Evolutionary conservation across 1,140 invertebrate genomes (phyloP), one percentile per base, ranked within the genome.

Genomic region (Lordiphosa collinella): DNA sequence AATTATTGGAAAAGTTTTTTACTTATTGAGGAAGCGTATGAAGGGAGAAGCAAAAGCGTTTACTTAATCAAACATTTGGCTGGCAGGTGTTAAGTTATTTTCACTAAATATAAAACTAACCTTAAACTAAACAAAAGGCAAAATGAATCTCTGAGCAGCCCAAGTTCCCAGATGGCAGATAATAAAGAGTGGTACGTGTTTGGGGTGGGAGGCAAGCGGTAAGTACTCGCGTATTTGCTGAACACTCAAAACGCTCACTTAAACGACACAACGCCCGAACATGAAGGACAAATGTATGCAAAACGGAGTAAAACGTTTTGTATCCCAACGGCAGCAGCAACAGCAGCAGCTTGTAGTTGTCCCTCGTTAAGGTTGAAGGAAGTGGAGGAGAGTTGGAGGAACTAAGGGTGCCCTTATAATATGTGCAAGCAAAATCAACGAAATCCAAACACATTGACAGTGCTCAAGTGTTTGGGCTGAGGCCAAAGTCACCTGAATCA

Each of bases 391-490:
- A 25, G 22, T 7, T 25, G 22, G 5, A 1, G 6, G 22, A 25
- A 7, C 5, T 22, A 37, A 5, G 13, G 18, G 31, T 8, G 44
- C 41, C 35, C 14, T 50, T 51, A 62, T 73, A 67, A 59, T 56
- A 54, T 43, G 47, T 40, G 38, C 58, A 54, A 64, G 52, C 55
- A 29, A 64, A 75, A 75, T 75, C 71, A 64, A 57, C 49, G 66
- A 70, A 76, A 76, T 62, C 62, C 73, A 76, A 76, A 76, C 61
- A 71, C 72, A 76, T 76, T 76, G 73, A 62, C 61, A 62, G 56
- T 56, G 53, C 66, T 56, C 41, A 62, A 76, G 72, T 76, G 66
- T 61, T 76, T 58, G 58, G 41, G 54, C 57, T 32, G 51, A 46
- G 41, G 48, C 36, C 29, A 40, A 34, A 16, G 11, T 36, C 29